Conservation (phyloP, 2,113 vertebrate species). For the Amphiprion percula region DNA sequence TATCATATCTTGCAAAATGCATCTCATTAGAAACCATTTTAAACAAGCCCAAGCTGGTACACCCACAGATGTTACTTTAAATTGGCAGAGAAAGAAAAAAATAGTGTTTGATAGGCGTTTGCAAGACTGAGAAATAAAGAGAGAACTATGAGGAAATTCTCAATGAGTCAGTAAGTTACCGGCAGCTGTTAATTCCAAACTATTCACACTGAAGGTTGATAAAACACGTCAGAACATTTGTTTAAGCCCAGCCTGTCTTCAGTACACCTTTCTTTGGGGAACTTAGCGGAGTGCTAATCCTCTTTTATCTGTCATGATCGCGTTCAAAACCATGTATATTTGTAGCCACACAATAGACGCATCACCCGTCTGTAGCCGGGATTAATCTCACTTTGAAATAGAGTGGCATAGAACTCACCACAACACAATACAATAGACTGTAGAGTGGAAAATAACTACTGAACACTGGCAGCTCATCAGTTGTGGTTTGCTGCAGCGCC, state of each 20-base stretch:
- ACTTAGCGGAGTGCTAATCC: background rate
- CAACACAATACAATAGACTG: background rate
- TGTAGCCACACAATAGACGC: background rate
- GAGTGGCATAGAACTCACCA: background rate
- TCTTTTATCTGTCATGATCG: constrained; percentile 11
- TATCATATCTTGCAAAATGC: constrained; percentile 38
- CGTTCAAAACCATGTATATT: constrained; percentile 10
- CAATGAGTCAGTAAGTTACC: constrained; percentile 10
- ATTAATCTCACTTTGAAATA: constrained; percentile 19
- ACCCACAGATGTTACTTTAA: too few relatives aligned
- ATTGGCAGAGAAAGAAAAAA: background rate
- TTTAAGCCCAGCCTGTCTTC: constrained; percentile 22
- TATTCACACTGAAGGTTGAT: constrained; percentile 66
- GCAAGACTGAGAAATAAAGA: constrained; percentile 20
- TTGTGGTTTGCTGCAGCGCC: constrained; percentile 38
- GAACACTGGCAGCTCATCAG: background rate
- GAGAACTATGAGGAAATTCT: constrained; percentile 34
- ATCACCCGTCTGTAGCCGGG: background rate
- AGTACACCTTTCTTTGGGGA: background rate
- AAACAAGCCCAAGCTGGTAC: constrained; percentile 26
- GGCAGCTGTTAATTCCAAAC: constrained; percentile 39
- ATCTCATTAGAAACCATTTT: constrained; percentile 15
- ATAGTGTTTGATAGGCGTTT: background rate
- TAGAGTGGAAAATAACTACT: constrained; percentile 17
- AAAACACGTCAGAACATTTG: constrained; percentile 14